Conservation (phyloP, 2,113 vertebrate species). For the Polyodon spathula region DNA sequence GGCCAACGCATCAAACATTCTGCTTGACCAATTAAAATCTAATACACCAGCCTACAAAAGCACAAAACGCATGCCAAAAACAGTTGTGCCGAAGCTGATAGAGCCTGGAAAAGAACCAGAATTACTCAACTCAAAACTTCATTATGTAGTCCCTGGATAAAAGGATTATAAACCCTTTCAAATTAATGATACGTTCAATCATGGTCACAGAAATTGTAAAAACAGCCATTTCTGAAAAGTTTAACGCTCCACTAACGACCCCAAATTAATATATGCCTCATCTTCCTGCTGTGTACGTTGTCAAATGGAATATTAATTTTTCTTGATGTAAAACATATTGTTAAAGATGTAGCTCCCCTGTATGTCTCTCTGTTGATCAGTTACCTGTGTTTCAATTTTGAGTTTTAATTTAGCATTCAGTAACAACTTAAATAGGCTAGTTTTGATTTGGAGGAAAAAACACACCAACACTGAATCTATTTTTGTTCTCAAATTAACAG, state of each 20-base stretch:
- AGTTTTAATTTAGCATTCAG: no score
- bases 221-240: slow-evolving; percentile 14
- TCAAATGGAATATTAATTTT: no score
- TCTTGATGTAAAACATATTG: background rate
- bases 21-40: slow-evolving; percentile 17
- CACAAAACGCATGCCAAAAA: slow-evolving; percentile 4
- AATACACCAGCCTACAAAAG: slow-evolving; percentile 11
- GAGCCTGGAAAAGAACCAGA: slow-evolving; percentile 14
- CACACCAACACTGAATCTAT: no score
- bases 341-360: background rate
- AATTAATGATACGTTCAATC: slow-evolving; percentile 16
- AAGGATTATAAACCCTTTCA: slow-evolving; percentile 13
- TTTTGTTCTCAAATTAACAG: no score
- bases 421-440: no score
- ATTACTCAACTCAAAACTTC: slow-evolving; percentile 17
- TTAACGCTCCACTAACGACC: slow-evolving; percentile 14
- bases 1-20: slow-evolving; percentile 1
- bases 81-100: slow-evolving; percentile 2
- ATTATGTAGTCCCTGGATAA: slow-evolving; percentile 17
- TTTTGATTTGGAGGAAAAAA: no score
- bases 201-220: slow-evolving; percentile 12
- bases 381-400: no score
- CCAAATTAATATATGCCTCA: slow-evolving; percentile 17
- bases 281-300: background rate
- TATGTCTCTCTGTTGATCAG: background rate